Percentiles rank a stretch among this genome's conserved stretches.
phyloP scores from a whole-genome alignment of 2,888 invertebrate species.

The Amphipoea oculea region DNA sequence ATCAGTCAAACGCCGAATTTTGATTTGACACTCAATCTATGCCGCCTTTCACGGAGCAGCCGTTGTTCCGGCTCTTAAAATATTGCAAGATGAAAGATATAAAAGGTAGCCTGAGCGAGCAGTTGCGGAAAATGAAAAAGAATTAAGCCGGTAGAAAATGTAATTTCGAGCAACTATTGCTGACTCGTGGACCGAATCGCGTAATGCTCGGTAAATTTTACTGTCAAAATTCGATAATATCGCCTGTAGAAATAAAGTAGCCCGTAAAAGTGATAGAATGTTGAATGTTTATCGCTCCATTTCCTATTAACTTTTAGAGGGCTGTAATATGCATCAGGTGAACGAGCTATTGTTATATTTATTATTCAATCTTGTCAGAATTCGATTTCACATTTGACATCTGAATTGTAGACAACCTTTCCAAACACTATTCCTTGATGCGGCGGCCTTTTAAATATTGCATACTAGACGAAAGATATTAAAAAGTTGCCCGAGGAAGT shows the following conservation, averaged over 20 bases:
- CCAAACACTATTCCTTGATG: background rate
- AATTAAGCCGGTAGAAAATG: slow-evolving; percentile 57
- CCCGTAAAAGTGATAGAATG: slow-evolving; percentile 58
- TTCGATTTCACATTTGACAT: slow-evolving; percentile 22
- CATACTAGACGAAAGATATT: slow-evolving; percentile 33
- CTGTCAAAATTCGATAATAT: slow-evolving; percentile 66
- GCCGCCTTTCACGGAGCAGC: slow-evolving; percentile 27
- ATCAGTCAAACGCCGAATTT: slow-evolving; percentile 46
- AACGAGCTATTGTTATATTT: slow-evolving; percentile 18
- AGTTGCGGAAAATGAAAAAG: slow-evolving; percentile 62
- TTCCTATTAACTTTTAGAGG: slow-evolving; percentile 50
- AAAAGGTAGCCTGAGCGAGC: slow-evolving; percentile 43
- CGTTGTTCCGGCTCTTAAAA: slow-evolving; percentile 42
- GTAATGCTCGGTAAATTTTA: slow-evolving; percentile 65
- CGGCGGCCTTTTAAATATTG: slow-evolving; percentile 33
- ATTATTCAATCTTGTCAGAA: slow-evolving; percentile 24
- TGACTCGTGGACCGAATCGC: slow-evolving; percentile 55
- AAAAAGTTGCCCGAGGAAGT: slow-evolving; percentile 31
- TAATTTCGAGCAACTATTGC: slow-evolving; percentile 61
- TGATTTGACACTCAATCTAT: slow-evolving; percentile 53
- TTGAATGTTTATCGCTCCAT: slow-evolving; percentile 41
- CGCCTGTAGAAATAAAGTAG: slow-evolving; percentile 59
- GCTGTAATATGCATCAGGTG: slow-evolving; percentile 31
- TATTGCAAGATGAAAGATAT: slow-evolving; percentile 58
- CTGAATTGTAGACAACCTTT: slow-evolving; percentile 19